These are phyloP conservation scores for Euwallacea similis DNA, from an alignment of 1,140 invertebrate genomes.

Conservation along the genomic window DNA sequence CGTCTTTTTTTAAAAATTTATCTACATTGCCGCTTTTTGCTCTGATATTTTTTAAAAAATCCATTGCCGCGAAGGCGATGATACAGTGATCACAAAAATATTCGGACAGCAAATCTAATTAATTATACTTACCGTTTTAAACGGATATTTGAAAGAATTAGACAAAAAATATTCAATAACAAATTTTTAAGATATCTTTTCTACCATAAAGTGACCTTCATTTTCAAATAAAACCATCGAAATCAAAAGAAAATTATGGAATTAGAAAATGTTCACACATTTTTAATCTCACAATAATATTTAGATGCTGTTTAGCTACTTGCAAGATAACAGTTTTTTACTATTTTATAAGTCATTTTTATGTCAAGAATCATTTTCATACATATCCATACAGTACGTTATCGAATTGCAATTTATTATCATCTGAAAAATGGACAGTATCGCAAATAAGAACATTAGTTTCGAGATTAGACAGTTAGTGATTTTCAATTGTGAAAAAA, in stretches of 20 bases:
- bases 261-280: too few species aligned
- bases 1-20: too few species aligned
- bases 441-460: slow-evolving; percentile 4
- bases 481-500: slow-evolving; percentile 2
- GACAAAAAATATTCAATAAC: not conserved
- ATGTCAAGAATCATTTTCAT: not conserved
- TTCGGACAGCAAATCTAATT: not conserved
- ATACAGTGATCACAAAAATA: too few species aligned
- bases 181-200: not conserved
- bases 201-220: not conserved
- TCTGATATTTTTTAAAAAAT: too few species aligned
- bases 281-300: slow-evolving; percentile 1
- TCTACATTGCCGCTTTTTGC: too few species aligned
- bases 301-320: not conserved
- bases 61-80: too few species aligned
- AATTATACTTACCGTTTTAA: slow-evolving; percentile 1
- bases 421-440: not conserved
- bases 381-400: not conserved
- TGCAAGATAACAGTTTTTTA: not conserved
- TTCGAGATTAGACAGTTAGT: slow-evolving; percentile 4
- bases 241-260: not conserved
- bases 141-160: slow-evolving; percentile 1
- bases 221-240: slow-evolving; percentile 1
- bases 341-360: not conserved
- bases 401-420: slow-evolving; percentile 2